Evolutionary conservation across 2,888 invertebrate genomes (phyloP), one percentile per base, ranked within the genome.

Genomic region (Alsophila aescularia): DNA sequence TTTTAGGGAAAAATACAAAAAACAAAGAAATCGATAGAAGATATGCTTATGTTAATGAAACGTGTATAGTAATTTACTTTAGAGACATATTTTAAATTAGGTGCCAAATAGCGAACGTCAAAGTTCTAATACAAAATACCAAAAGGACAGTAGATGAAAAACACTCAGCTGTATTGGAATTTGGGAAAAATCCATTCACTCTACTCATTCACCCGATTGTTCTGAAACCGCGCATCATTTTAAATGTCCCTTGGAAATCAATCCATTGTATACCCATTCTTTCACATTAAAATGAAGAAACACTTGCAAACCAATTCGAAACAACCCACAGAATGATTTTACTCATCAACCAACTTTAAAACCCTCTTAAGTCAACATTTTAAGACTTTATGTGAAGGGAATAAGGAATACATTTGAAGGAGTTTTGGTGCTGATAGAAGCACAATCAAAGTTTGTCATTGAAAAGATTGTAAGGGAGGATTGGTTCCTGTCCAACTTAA

Each of bases 221-320:
- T 44, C 16, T 36, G 12, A 15, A 50, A 40, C 44, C 40, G 16
- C 42, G 18, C 40, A 43, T 50, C 40, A 40, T 57, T 27, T 58
- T 37, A 59, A 61, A 60, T 51, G 58, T 58, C 58, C 56, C 49
- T 16, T 18, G 10, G 45, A 62, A 62, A 60, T 53, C 68, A 67
- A 72, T 69, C 62, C 66, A 70, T 74, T 73, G 64, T 72, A 52
- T 44, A 60, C 42, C 62, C 62, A 69, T 66, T 66, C 65, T 62
- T 64, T 62, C 55, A 61, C 67, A 68, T 70, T 72, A 68, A 69
- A 73, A 61, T 59, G 69, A 67, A 69, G 67, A 71, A 72, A 73
- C 70, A 72, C 69, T 76, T 73, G 67, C 72, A 72, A 75, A 77
- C 70, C 73, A 75, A 75, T 77, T 74, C 63, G 54, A 62, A 64